Conservation (phyloP, 2,797 vertebrate species). For the Mico argentatus region DNA sequence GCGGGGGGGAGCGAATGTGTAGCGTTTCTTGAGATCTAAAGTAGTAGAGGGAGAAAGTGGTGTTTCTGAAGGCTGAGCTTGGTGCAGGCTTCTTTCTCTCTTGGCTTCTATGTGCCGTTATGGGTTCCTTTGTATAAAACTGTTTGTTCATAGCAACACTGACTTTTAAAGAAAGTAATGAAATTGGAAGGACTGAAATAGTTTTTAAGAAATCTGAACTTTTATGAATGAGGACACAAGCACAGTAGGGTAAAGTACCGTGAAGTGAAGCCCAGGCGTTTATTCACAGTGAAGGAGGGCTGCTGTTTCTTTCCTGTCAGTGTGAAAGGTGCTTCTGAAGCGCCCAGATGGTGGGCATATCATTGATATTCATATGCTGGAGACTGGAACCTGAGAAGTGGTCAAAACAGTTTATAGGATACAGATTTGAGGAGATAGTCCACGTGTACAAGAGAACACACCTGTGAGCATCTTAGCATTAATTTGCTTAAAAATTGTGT, state of each 20-base stretch:
- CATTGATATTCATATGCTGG: accelerated
- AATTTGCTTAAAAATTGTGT: not conserved
- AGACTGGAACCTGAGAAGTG: not conserved
- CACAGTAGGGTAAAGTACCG: not conserved
- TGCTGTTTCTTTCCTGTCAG: not conserved
- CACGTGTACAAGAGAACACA: not conserved
- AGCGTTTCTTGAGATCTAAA: not conserved
- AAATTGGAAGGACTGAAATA: not conserved
- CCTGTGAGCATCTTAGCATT: not conserved
- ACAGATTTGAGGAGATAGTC: not conserved
- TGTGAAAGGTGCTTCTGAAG: no score
- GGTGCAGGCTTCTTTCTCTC: not conserved
- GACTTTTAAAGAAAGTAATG: not conserved
- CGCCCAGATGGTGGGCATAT: accelerated
- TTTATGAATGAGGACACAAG: not conserved
- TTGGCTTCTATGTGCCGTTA: accelerated
- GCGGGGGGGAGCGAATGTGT: not conserved
- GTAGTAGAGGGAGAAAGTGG: accelerated
- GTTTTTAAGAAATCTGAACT: not conserved
- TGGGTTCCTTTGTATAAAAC: not conserved
- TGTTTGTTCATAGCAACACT: not conserved
- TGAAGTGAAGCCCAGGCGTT: accelerated
- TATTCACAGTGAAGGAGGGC: not conserved
- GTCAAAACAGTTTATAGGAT: not conserved
- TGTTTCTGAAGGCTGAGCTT: no score